These are phyloP conservation scores for Bicyclus anynana DNA, from an alignment of 1,140 invertebrate genomes.

Conservation along the genomic window DNA sequence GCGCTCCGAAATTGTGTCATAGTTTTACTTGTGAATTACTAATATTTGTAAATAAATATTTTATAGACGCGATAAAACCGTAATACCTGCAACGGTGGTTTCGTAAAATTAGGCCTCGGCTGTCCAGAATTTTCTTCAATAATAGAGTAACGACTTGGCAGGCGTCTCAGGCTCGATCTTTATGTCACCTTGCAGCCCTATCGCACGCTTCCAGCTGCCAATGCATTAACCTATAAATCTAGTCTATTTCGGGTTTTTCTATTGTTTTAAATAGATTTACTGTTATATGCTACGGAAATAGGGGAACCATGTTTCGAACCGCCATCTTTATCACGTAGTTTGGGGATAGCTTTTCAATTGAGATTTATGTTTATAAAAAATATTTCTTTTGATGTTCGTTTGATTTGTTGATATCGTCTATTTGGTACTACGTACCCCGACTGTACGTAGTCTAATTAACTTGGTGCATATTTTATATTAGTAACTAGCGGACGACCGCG, in stretches of 20 bases:
- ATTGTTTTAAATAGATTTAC: background rate
- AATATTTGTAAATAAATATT: constrained; percentile 6
- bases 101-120: constrained; percentile 23
- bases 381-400: no score
- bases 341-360: no score
- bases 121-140: constrained; percentile 19
- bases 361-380: no score
- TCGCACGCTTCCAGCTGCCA: constrained; percentile 24
- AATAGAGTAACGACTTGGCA: constrained; percentile 33
- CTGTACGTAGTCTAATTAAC: no score
- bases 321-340: background rate
- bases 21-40: no score
- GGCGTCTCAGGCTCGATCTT: constrained; percentile 7
- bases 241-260: constrained; percentile 13
- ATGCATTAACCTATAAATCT: constrained; percentile 23
- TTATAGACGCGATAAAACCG: constrained; percentile 11
- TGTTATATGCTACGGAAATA: background rate
- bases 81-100: constrained; percentile 1
- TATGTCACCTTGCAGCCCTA: constrained; percentile 19
- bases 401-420: no score
- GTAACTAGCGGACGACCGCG: no score
- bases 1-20: no score
- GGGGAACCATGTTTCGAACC: background rate
- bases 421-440: no score
- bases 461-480: no score